Percentiles rank a stretch among this genome's conserved stretches.
phyloP scores from a whole-genome alignment of 2,888 invertebrate genomes.

The Himalopsyche tibetana region DNA sequence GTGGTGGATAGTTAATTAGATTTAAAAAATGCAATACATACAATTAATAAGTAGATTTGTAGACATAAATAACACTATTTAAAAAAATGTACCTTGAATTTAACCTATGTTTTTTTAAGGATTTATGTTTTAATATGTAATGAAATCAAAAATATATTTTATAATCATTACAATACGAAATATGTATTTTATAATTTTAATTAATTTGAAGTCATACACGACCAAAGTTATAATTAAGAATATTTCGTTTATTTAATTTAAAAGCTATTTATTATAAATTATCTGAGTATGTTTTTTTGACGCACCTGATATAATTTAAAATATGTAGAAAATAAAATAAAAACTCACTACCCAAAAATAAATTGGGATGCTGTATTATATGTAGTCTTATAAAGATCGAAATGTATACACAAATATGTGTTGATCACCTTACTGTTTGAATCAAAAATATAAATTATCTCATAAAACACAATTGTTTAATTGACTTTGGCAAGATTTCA shows the following conservation, averaged over 20 bases:
- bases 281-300: too few species aligned
- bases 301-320: too few species aligned
- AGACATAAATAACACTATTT: too few species aligned
- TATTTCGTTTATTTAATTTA: too few species aligned
- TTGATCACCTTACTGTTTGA: slow-evolving; percentile 6
- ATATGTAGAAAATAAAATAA: not conserved
- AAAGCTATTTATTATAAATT: too few species aligned
- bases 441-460: slow-evolving; percentile 30
- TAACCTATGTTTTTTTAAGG: not conserved
- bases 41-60: too few species aligned
- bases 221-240: too few species aligned
- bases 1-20: too few species aligned
- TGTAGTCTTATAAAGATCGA: not conserved
- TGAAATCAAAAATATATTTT: not conserved
- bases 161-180: too few species aligned
- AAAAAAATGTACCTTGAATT: not conserved
- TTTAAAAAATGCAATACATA: too few species aligned
- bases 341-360: not conserved
- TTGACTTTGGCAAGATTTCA: slow-evolving; percentile 30
- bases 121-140: not conserved
- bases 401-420: not conserved
- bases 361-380: not conserved
- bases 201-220: too few species aligned
- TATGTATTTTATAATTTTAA: too few species aligned
- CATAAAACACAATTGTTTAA: slow-evolving; percentile 32